Evolutionary conservation across 2,113 vertebrate genomes (phyloP).

Genomic region (Nesoenas mayeri): DNA sequence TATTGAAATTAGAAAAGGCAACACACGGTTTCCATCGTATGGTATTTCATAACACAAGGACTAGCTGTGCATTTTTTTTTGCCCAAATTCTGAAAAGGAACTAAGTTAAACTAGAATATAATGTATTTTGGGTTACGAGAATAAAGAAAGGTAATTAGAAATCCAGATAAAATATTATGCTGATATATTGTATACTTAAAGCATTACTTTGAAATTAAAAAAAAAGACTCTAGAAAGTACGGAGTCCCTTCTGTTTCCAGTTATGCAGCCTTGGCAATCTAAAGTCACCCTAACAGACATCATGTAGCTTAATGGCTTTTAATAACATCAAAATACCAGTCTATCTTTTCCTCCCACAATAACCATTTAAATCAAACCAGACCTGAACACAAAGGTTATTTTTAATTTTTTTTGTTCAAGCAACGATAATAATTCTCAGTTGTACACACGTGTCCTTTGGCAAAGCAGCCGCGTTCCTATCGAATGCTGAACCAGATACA

Average conservation of each 20-base stretch:
- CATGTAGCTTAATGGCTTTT: not conserved
- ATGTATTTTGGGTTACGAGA: not conserved
- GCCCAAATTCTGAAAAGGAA: not conserved
- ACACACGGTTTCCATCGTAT: not conserved
- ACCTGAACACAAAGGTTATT: not conserved
- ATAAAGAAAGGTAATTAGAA: not conserved
- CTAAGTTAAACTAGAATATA: not conserved
- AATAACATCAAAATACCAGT: not conserved
- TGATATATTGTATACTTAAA: not conserved
- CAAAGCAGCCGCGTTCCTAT: not conserved
- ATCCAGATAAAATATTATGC: not conserved
- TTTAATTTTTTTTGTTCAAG: not conserved
- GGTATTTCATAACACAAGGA: not conserved
- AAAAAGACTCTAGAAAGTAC: not conserved
- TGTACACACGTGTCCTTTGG: not conserved
- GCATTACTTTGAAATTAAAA: not conserved
- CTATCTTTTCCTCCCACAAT: not conserved
- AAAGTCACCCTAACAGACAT: not conserved
- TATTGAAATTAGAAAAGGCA: not conserved
- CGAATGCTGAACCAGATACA: constrained; percentile 19
- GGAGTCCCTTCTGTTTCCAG: not conserved
- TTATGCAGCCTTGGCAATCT: not conserved
- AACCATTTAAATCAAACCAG: not conserved
- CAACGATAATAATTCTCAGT: rapidly evolving
- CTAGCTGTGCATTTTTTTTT: not conserved